These are phyloP conservation scores for Belgica antarctica DNA, from an alignment of 2,888 invertebrate species.

Conservation along the genomic window DNA sequence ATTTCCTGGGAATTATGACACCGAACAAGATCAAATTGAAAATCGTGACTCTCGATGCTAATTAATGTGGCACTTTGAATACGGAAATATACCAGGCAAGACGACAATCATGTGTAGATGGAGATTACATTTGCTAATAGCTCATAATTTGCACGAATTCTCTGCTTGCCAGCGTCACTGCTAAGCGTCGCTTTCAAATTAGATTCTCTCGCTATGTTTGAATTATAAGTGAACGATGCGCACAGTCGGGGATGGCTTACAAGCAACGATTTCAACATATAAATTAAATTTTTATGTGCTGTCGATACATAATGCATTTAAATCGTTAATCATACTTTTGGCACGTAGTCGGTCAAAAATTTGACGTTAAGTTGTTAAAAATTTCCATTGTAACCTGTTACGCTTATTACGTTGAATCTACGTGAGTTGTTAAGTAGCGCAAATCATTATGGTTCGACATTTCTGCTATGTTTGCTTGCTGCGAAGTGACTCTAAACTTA, in stretches of 20 bases:
- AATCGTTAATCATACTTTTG: too few species aligned
- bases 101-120: constrained; percentile 1
- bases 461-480: too few species aligned
- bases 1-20: constrained; percentile 29
- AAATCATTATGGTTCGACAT: too few species aligned
- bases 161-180: background rate
- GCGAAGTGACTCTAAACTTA: too few species aligned
- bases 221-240: background rate
- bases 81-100: background rate
- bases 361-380: too few species aligned
- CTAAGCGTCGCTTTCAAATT: constrained; percentile 7
- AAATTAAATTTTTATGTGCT: too few species aligned
- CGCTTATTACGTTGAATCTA: too few species aligned
- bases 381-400: too few species aligned
- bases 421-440: too few species aligned
- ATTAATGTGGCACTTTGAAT: constrained; percentile 13
- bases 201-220: background rate
- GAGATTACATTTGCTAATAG: constrained; percentile 21
- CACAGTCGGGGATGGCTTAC: too few species aligned
- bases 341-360: too few species aligned
- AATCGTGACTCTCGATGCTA: constrained; percentile 35
- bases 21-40: constrained; percentile 34
- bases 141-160: constrained; percentile 40
- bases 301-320: too few species aligned
- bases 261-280: background rate